Percentiles rank a stretch among this genome's conserved stretches.
Evolutionary conservation across 2,797 vertebrate genomes (phyloP).

Genomic region (Melopsittacus undulatus): DNA sequence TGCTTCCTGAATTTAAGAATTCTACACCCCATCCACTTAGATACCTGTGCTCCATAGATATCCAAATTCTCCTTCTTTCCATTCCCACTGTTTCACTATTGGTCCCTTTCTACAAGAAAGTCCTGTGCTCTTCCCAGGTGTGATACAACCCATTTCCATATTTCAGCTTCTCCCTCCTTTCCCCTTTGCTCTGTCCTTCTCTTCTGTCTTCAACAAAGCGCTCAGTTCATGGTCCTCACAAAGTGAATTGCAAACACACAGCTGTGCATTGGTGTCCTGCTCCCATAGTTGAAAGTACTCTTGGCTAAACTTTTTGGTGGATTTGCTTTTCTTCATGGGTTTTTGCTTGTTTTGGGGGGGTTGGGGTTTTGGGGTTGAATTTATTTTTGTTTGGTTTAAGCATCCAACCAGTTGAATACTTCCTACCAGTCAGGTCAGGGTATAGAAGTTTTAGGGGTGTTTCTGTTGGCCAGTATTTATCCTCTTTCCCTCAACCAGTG

Average conservation of each 20-base stretch:
- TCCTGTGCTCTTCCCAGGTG: not conserved
- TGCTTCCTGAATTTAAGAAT: not conserved
- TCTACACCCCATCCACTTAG: not conserved
- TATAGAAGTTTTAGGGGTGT: not conserved
- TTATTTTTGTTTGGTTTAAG: not conserved
- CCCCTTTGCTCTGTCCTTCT: not conserved
- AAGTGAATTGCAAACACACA: not conserved
- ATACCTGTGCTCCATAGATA: not conserved
- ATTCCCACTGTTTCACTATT: not conserved
- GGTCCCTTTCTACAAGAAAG: not conserved
- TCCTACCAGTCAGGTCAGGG: not conserved
- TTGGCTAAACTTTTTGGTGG: not conserved
- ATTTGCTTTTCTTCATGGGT: not conserved
- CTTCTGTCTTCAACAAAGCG: not conserved
- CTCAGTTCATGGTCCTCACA: not conserved
- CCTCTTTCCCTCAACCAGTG: not conserved
- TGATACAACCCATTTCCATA: not conserved
- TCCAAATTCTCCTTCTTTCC: not conserved
- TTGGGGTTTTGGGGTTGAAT: accelerated
- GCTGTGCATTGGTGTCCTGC: not conserved
- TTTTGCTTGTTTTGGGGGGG: not conserved
- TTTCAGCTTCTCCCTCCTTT: not conserved
- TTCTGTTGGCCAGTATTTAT: not conserved
- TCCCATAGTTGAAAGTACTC: not conserved
- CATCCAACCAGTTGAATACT: not conserved